Conservation (phyloP, 2,888 invertebrate genomes). For the Entomobrya proxima region DNA sequence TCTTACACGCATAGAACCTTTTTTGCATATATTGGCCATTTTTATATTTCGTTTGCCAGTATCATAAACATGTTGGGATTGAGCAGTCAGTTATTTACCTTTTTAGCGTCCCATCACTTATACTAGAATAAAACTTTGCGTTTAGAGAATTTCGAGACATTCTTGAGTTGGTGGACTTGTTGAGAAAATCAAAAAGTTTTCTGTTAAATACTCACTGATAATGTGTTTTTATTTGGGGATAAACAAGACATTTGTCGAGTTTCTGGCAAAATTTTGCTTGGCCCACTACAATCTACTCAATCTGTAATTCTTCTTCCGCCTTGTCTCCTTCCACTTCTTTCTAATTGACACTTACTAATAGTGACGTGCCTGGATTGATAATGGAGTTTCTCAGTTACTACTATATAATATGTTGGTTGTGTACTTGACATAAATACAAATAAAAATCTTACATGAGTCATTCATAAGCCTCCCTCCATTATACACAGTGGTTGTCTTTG, state of each 20-base stretch:
- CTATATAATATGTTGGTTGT: too few relatives aligned
- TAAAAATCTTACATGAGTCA: background rate
- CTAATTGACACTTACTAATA: background rate
- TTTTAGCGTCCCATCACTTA: background rate
- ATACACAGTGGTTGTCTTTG: constrained; percentile 20
- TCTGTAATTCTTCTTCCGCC: background rate
- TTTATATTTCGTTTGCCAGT: background rate
- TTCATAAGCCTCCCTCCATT: too few relatives aligned
- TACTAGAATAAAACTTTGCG: too few relatives aligned
- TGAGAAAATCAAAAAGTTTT: background rate
- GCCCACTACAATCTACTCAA: background rate
- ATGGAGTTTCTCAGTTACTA: background rate
- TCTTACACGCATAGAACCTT: too few relatives aligned
- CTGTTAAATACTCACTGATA: background rate
- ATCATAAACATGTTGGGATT: background rate
- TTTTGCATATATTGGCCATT: background rate
- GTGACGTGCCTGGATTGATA: background rate
- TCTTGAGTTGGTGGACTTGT: background rate
- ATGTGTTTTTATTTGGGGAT: too few relatives aligned
- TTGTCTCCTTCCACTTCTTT: background rate
- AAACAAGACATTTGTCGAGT: too few relatives aligned
- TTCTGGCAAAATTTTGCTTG: too few relatives aligned
- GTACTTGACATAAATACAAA: too few relatives aligned
- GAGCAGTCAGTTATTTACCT: background rate
- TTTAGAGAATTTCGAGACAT: background rate